Evolutionary conservation across 2,113 vertebrate species (phyloP).

Genomic region (Amphiprion ocellaris): DNA sequence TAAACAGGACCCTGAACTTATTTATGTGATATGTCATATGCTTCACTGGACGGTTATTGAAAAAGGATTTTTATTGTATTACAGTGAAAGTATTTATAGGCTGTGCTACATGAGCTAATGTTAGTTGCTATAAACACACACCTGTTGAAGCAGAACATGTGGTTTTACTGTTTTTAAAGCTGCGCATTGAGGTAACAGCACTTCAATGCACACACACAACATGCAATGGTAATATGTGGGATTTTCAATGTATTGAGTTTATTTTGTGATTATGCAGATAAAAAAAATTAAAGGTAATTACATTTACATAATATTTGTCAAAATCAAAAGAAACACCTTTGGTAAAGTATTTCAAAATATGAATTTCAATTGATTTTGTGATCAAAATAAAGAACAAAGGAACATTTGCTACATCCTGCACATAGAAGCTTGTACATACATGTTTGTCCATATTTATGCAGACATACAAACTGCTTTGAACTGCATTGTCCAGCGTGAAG

Average conservation of each 20-base stretch:
- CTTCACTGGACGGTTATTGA: conserved; percentile 45
- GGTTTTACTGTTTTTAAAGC: conserved; percentile 58
- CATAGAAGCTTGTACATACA: not conserved
- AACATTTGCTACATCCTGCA: too few relatives aligned
- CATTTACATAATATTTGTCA: not conserved
- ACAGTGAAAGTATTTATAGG: conserved; percentile 54
- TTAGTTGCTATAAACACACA: conserved; percentile 78
- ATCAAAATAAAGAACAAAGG: not conserved
- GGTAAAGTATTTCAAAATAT: not conserved
- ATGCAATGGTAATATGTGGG: not conserved
- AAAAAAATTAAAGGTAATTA: not conserved
- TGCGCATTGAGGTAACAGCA: conserved; percentile 8
- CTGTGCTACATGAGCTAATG: conserved; percentile 67
- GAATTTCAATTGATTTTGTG: not conserved
- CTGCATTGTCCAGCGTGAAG: conserved; percentile 9
- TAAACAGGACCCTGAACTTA: conserved; percentile 8
- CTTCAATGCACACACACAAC: not conserved
- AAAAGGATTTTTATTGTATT: conserved; percentile 52
- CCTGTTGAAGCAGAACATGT: conserved; percentile 76
- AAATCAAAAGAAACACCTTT: not conserved
- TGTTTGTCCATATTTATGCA: not conserved
- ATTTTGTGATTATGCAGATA: not conserved
- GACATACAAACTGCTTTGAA: not conserved
- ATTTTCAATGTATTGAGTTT: not conserved
- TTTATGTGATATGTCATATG: conserved; percentile 14